Conservation (phyloP, 2,797 vertebrate species). For the Arnoldichthys spilopterus region DNA sequence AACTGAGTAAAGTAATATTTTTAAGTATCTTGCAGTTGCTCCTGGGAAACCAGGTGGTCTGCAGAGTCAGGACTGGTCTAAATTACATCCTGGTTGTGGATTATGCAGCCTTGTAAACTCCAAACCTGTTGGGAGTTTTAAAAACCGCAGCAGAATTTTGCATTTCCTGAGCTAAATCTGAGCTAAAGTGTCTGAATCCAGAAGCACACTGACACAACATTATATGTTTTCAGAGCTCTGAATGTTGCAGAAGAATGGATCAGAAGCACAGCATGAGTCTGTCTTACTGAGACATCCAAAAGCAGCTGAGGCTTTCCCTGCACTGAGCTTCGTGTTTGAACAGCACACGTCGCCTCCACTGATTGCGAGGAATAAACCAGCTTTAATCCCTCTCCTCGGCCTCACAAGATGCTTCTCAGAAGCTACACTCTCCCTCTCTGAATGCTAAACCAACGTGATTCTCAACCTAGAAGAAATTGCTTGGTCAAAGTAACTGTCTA, state of each 20-base stretch:
- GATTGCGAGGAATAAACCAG: slow-evolving; percentile 29
- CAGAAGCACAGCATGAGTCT: slow-evolving; percentile 6
- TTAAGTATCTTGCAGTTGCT: background rate
- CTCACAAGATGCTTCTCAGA: slow-evolving; percentile 8
- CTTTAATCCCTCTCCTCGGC: slow-evolving; percentile 23
- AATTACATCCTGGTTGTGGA: no score
- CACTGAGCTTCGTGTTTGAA: slow-evolving; percentile 8
- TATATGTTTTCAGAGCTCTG: slow-evolving; percentile 18
- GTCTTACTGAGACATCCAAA: slow-evolving; percentile 17
- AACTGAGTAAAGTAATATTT: slow-evolving; percentile 1
- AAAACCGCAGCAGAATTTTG: background rate
- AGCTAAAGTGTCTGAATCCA: slow-evolving; percentile 3
- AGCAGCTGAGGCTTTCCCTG: slow-evolving; percentile 8
- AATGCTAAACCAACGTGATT: slow-evolving; percentile 30
- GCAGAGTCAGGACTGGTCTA: background rate
- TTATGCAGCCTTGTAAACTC: slow-evolving; percentile 2
- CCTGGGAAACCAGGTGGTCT: background rate
- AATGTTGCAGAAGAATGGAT: slow-evolving; percentile 34
- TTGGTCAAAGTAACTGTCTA: background rate
- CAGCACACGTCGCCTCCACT: slow-evolving; percentile 27
- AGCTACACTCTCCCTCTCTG: background rate
- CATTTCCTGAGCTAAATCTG: slow-evolving; percentile 14
- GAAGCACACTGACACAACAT: slow-evolving; percentile 24
- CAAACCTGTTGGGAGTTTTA: background rate
- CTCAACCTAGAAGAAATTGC: slow-evolving; percentile 2